A percentile compares a stretch with the other conserved stretches of the same genome.
Evolutionary conservation across 2,888 invertebrate species (phyloP).

Genomic region (Brassicogethes aeneus): DNA sequence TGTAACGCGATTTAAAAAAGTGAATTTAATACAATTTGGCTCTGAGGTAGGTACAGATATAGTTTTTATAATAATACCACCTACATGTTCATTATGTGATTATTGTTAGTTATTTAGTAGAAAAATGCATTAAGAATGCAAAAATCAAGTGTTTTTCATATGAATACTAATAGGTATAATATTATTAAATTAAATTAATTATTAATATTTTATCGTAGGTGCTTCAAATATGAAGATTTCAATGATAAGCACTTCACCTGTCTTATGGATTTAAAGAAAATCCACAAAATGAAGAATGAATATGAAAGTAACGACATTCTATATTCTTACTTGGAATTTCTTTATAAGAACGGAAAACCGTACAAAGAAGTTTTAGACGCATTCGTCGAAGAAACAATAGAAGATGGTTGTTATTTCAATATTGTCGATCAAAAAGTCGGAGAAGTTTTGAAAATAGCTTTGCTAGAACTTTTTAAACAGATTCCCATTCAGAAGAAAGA

Average conservation of each 20-base stretch:
- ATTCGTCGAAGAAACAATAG: not conserved
- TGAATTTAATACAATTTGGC: too few relatives aligned
- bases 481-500: not conserved
- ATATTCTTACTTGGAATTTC: not conserved
- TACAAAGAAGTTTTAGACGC: not conserved
- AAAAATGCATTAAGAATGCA: too few relatives aligned
- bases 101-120: too few relatives aligned
- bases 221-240: not conserved
- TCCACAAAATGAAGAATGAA: constrained; percentile 1
- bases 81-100: too few relatives aligned
- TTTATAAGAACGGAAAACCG: not conserved
- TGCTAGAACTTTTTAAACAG: not conserved
- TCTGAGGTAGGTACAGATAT: too few relatives aligned
- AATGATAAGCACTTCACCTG: not conserved
- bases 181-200: too few relatives aligned
- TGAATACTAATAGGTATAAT: too few relatives aligned
- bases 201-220: too few relatives aligned
- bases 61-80: too few relatives aligned
- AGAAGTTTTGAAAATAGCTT: not conserved
- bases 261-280: not conserved
- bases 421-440: too few relatives aligned
- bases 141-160: too few relatives aligned
- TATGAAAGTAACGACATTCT: not conserved
- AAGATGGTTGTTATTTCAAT: not conserved
- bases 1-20: too few relatives aligned